phyloP scores from a whole-genome alignment of 2,797 vertebrate genomes.

The Chelmon rostratus region DNA sequence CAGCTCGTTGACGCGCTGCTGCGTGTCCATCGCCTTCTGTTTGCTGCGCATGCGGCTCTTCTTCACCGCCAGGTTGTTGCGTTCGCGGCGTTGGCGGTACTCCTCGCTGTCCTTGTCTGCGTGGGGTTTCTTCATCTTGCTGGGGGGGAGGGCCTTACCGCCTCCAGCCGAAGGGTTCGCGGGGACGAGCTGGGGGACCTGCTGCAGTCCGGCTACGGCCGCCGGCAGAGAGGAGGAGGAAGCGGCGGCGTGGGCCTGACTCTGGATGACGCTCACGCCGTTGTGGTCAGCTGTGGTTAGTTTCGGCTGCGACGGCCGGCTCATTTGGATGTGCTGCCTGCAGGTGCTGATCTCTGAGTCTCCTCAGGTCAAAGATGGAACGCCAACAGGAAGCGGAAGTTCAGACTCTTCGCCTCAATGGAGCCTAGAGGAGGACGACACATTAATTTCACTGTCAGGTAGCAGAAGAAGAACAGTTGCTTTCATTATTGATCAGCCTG shows the following conservation, averaged over 20 bases:
- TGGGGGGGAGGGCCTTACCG: slow-evolving; percentile 89
- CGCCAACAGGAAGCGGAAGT: neutral
- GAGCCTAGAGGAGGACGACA: slow-evolving; percentile 13
- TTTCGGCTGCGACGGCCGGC: slow-evolving; percentile 90
- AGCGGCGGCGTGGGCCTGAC: slow-evolving; percentile 83
- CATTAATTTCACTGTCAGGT: neutral
- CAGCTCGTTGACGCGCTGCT: slow-evolving; percentile 96
- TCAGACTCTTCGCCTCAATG: neutral
- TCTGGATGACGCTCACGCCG: slow-evolving; percentile 92
- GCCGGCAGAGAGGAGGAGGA: slow-evolving; percentile 43
- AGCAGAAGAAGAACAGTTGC: neutral
- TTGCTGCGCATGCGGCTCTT: slow-evolving; percentile 99
- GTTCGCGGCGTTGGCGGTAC: slow-evolving; percentile 93
- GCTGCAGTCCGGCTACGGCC: slow-evolving; percentile 82
- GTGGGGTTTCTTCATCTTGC: slow-evolving; percentile 91
- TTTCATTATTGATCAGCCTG: neutral
- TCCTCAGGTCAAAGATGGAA: slow-evolving; percentile 48
- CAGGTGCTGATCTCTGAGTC: slow-evolving; percentile 48
- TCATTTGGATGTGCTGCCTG: slow-evolving; percentile 90
- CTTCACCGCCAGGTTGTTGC: slow-evolving; percentile 99
- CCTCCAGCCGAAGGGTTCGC: slow-evolving; percentile 84
- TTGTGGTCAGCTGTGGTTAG: slow-evolving; percentile 82
- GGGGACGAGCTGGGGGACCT: slow-evolving; percentile 91
- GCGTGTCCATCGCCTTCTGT: slow-evolving; percentile 97
- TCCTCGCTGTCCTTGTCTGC: slow-evolving; percentile 96